phyloP scores from a whole-genome alignment of 2,113 vertebrate species.

The Sclerurus mexicanus region DNA sequence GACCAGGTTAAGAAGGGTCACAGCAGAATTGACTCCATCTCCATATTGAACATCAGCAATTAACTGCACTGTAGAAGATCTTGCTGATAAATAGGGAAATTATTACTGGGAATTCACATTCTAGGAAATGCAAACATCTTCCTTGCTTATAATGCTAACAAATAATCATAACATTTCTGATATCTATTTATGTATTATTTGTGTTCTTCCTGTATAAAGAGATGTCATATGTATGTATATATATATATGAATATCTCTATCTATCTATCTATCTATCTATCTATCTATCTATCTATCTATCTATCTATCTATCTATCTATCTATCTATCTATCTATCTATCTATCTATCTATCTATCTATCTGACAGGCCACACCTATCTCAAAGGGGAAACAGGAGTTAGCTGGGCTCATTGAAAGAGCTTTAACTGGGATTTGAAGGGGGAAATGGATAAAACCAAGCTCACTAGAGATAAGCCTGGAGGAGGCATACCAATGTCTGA shows the following conservation, averaged over 20 bases:
- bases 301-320: too few relatives aligned
- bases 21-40: neutral
- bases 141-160: neutral
- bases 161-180: neutral
- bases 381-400: neutral
- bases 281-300: neutral
- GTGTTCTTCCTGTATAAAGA: neutral
- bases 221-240: neutral
- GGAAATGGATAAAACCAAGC: neutral
- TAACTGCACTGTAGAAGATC: neutral
- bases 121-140: neutral
- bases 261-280: neutral
- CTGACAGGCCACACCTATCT: neutral
- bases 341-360: neutral
- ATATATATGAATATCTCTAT: too few relatives aligned
- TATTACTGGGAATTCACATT: neutral
- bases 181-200: neutral
- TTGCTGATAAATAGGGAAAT: neutral
- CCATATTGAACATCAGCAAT: neutral
- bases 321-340: too few relatives aligned
- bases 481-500: neutral
- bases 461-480: neutral
- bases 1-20: neutral
- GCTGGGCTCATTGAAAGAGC: neutral
- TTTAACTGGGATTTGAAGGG: neutral